Percentiles rank a stretch among this genome's conserved stretches.
phyloP scores from a whole-genome alignment of 2,113 vertebrate species.

The Apteryx mantelli region DNA sequence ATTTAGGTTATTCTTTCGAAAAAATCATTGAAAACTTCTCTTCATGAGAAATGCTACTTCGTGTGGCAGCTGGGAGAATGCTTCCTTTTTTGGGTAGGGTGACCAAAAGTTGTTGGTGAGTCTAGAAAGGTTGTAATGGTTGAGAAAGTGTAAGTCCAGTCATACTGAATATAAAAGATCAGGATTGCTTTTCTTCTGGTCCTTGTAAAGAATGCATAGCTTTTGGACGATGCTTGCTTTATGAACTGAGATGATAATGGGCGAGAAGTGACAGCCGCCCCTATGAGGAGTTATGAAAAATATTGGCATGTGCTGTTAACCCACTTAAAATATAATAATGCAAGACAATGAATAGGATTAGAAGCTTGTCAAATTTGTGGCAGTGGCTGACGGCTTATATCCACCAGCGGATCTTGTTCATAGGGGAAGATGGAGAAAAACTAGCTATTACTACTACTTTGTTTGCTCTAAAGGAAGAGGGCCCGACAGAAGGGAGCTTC shows the following conservation, averaged over 20 bases:
- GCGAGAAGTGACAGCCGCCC: neutral
- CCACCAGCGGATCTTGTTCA: constrained; percentile 11
- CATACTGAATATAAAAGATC: neutral
- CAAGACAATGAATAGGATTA: neutral
- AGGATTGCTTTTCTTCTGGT: neutral
- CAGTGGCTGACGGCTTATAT: neutral
- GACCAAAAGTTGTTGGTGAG: neutral
- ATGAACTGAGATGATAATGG: neutral
- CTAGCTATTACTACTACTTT: constrained; percentile 25
- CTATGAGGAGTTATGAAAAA: neutral
- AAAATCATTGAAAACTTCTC: neutral
- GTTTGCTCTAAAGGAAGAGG: constrained; percentile 61
- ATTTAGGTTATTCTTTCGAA: neutral
- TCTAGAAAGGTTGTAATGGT: neutral
- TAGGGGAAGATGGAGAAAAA: constrained; percentile 47
- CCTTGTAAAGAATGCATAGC: neutral
- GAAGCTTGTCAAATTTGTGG: neutral
- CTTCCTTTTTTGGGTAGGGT: neutral
- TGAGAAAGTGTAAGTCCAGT: neutral
- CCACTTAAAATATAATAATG: neutral
- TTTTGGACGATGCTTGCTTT: neutral
- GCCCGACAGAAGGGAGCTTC: constrained; percentile 62
- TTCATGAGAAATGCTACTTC: neutral
- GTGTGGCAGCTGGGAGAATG: neutral
- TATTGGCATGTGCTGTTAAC: neutral